Base-by-base conservation (phyloP, 2,888 invertebrate genomes). In the Blastobasis adustella region DNA sequence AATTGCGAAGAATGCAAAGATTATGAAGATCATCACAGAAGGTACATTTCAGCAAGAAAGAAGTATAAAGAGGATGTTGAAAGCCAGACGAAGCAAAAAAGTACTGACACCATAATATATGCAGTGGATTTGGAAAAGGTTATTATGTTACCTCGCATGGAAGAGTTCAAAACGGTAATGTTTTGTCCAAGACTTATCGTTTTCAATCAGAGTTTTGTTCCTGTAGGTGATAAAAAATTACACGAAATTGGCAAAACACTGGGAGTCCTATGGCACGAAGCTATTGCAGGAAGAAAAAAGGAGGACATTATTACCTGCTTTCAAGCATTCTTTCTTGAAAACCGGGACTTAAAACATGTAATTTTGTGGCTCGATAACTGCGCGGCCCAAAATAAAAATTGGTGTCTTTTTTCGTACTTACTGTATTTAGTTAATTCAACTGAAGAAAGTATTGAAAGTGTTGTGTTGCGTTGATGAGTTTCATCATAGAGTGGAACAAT, bases 401-500 rank as follows among this genome's bases (percentile, higher is more conserved):
- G 63, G 62, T 49, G 58, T 45, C 51, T 66, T 10, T 60, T 50
- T 57, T 56, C 63, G 6, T 59, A 56, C 52, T 46, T 62, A 23
- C 46, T 62, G 40, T 45, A 52, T 51, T 51, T 66, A 51, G 52
- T 66, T 49, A 66, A 62, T 56, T 40, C 41, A 40, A 9, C 41
- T 9, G 46, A 40, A 53, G 52, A 65, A 50, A 66, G 60, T 57
- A 56, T 58, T 54, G 56, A 58, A 51, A 49, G 46, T 43, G 55
- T 63, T 43, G 56, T 10, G 44, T 44, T 44, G 44, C 46, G 37
- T 23, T 69, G 71, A 70, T 54, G 60, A 62, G 49, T 70, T 71
- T 53, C 68, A 72, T 53, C 67, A 70, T 51, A 58, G 59, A 54
- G 63, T 71, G n/a, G 66, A 70, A 52, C 49, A 47, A 23, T 60